Evolutionary conservation across 2,797 vertebrate species (phyloP).

Genomic region (Apodemus agrarius): DNA sequence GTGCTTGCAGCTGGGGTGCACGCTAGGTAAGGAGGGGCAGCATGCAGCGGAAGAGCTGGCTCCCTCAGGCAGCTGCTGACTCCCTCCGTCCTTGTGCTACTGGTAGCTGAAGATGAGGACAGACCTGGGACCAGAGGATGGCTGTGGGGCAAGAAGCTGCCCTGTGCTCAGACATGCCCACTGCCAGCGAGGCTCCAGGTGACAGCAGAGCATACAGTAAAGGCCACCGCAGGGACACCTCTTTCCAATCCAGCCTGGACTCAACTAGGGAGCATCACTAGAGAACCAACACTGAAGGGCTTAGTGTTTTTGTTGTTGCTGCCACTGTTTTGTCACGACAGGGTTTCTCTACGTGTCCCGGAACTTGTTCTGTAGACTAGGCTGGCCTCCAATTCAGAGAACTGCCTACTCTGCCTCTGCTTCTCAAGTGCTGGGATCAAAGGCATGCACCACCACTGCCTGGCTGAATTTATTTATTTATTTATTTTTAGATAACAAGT

Average conservation of each 20-base stretch:
- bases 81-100: neutral
- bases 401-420: neutral
- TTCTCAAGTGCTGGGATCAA: too few species aligned
- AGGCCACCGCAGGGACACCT: rapidly evolving
- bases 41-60: neutral
- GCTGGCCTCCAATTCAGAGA: neutral
- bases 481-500: neutral
- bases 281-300: neutral
- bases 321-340: too few species aligned
- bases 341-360: too few species aligned
- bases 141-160: neutral
- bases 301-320: neutral
- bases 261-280: neutral
- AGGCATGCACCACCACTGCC: too few species aligned
- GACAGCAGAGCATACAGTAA: neutral
- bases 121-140: neutral
- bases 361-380: neutral
- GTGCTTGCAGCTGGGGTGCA: neutral
- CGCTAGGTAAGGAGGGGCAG: rapidly evolving
- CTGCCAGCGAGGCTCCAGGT: neutral
- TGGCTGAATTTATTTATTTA: neutral
- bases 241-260: neutral
- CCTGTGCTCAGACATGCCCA: neutral
- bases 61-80: neutral
- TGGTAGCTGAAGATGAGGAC: too few species aligned